Base-by-base conservation (phyloP, 1,140 invertebrate genomes). In the Melitaea cinxia region DNA sequence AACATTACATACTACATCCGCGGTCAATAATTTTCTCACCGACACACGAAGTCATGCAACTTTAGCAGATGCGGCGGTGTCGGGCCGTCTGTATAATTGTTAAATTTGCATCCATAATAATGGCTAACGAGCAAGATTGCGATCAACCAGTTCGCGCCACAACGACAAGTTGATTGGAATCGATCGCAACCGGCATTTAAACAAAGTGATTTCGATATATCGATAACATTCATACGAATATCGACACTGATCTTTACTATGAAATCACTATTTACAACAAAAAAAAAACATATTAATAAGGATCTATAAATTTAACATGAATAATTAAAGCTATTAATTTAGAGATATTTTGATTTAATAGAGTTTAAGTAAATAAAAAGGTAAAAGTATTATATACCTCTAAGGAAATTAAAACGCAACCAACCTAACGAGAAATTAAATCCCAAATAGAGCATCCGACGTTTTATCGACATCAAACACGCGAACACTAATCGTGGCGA, bases 21-120 rank as follows among this genome's bases (percentile, higher is more conserved):
- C 9, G 37, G 72, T 64, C 57, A 68, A 75, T 59, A 77, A 80
- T 72, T 77, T 72, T 68, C 75, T 58, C 45, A 56, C 53, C 47
- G 65, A 19, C n/a, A 65, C 28, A 65, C 55, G 24, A 53, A 78
- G 71, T 76, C 77, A 82, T 78, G 81, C 75, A 70, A 50, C 52
- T 63, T 71, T 70, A 59, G 65, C 70, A 75, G 74, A 82, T 80
- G 78, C 62, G 68, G 37, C 67, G 67, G 65, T 56, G 24, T 53
- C 35, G 21, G 39, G 66, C 42, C 54, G 47, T 65, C 53, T 72
- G 65, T 70, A 67, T 75, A 75, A 75, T 75, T 75, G 77, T 83
- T 87, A 75, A 85, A 82, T 84, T 88, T 84, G 80, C 82, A 87
- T 87, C 72, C 71, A 82, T 85, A 85, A 88, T 88, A 74, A 77